A percentile compares a stretch with the other conserved stretches of the same genome.
These are phyloP conservation scores for Bombus sylvicola DNA, from an alignment of 1,140 invertebrate species.

Conservation along the genomic window DNA sequence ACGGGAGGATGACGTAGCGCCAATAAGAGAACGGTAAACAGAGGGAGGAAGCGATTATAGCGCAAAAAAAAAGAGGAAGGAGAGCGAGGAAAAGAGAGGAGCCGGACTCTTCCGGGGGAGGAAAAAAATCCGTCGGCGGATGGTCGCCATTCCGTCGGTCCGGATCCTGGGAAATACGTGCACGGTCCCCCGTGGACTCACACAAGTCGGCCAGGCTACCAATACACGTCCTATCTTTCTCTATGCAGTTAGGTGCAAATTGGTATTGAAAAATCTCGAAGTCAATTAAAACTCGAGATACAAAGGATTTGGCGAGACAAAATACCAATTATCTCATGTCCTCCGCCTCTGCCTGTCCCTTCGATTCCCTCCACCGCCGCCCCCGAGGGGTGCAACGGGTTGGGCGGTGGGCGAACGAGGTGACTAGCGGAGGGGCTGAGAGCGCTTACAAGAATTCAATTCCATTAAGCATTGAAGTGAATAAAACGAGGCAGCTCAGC, in stretches of 20 bases:
- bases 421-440: constrained; percentile 49
- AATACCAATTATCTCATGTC: constrained; percentile 78
- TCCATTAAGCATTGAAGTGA: constrained; percentile 80
- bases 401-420: constrained; percentile 30
- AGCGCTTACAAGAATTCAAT: constrained; percentile 78
- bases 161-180: constrained; percentile 45
- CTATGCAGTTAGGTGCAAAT: constrained; percentile 69
- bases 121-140: constrained; percentile 50
- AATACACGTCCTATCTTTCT: constrained; percentile 20
- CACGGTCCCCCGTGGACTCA: constrained; percentile 17
- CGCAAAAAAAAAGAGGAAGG: constrained; percentile 27
- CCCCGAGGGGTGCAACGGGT: neutral
- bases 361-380: constrained; percentile 29
- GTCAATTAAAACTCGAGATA: constrained; percentile 78
- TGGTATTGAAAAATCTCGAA: constrained; percentile 74
- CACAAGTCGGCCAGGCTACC: neutral
- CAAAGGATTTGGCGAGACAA: constrained; percentile 78
- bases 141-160: constrained; percentile 65
- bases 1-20: neutral
- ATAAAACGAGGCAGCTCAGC: constrained; percentile 76
- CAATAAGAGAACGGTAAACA: constrained; percentile 49
- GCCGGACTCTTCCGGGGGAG: constrained; percentile 54
- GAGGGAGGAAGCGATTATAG: constrained; percentile 51
- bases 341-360: constrained; percentile 62
- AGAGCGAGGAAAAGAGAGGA: constrained; percentile 39